A percentile compares a stretch with the other conserved stretches of the same genome.
Conservation (phyloP, 2,113 vertebrate species). For the Sula dactylatra region DNA sequence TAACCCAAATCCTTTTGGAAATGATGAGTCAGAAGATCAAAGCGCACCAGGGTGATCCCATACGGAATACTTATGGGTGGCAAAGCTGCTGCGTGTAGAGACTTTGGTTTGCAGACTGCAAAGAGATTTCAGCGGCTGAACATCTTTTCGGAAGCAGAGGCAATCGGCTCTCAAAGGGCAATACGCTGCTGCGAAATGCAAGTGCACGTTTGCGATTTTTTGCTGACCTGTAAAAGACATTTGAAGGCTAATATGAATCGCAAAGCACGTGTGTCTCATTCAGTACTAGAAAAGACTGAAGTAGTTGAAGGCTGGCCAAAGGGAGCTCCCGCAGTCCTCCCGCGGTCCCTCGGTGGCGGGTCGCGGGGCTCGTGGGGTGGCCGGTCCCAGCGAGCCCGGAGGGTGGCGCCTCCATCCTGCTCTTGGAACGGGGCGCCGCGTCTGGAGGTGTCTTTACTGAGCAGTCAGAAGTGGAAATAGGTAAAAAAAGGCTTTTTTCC, state of each 20-base stretch:
- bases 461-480: background rate
- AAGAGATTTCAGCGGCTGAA: background rate
- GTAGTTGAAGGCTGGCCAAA: background rate
- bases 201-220: rapidly evolving
- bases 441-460: background rate
- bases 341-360: rapidly evolving
- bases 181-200: rapidly evolving
- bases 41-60: background rate
- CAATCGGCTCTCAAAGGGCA: background rate
- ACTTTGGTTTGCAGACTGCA: background rate
- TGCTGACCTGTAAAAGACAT: background rate
- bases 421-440: too few species aligned
- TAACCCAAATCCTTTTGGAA: background rate
- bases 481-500: rapidly evolving
- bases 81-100: background rate
- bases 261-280: background rate
- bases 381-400: background rate
- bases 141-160: background rate
- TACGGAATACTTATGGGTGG: background rate
- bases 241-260: background rate
- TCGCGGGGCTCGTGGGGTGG: background rate
- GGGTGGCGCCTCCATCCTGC: background rate
- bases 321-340: rapidly evolving
- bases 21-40: background rate
- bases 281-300: background rate